Evolutionary conservation across 2,797 vertebrate species (phyloP).

Genomic region (Selene dorsalis): DNA sequence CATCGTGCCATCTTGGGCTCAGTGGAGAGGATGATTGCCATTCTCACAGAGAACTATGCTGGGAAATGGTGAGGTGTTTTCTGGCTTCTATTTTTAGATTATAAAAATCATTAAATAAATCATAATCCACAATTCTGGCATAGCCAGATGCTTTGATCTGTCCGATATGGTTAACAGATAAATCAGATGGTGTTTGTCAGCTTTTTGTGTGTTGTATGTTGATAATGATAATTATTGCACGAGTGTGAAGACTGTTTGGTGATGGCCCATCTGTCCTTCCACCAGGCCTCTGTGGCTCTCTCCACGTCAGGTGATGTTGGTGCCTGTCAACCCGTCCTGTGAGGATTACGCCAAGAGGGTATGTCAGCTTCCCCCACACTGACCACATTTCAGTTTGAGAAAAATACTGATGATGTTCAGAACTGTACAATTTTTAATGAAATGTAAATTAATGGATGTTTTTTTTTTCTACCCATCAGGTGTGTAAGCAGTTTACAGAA

Average conservation of each 20-base stretch:
- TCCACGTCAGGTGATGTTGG: slow-evolving; percentile 93
- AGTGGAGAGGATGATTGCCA: slow-evolving; percentile 96
- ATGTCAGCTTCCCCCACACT: slow-evolving; percentile 15
- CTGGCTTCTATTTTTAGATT: neutral
- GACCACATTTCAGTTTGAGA: neutral
- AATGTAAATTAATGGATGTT: neutral
- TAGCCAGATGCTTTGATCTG: neutral
- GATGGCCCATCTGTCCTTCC: slow-evolving; percentile 38
- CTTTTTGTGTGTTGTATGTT: neutral
- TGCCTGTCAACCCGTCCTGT: slow-evolving; percentile 90
- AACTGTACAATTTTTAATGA: neutral
- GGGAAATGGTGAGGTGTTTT: slow-evolving; percentile 91
- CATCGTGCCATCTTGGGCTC: slow-evolving; percentile 96
- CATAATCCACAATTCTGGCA: neutral
- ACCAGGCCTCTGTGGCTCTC: slow-evolving; percentile 96
- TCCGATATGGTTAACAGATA: no score
- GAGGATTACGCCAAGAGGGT: slow-evolving; percentile 91
- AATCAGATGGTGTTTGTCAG: neutral
- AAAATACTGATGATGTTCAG: neutral
- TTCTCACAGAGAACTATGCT: slow-evolving; percentile 94
- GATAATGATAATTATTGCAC: neutral
- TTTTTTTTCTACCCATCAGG: slow-evolving; percentile 74
- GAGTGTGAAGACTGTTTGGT: neutral
- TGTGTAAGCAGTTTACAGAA: slow-evolving; percentile 89
- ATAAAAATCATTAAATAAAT: neutral